Evolutionary conservation across 2,113 vertebrate genomes (phyloP).

Genomic region (Potamarius usumacintae): DNA sequence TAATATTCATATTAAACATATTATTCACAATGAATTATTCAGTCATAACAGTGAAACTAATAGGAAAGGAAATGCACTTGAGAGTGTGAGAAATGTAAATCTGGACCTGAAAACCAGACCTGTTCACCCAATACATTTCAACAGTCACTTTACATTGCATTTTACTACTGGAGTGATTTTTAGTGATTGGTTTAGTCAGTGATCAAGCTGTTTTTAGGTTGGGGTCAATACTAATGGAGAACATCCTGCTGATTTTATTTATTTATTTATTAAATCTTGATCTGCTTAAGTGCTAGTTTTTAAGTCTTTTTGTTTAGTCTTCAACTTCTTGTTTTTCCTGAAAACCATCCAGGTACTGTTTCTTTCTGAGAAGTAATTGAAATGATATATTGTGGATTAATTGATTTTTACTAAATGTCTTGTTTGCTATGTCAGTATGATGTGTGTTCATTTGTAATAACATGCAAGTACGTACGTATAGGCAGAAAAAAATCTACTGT

Average conservation of each 20-base stretch:
- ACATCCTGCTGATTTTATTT: not conserved
- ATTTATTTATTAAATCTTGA: not conserved
- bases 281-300: not conserved
- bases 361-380: not conserved
- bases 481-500: not conserved
- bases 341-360: not conserved
- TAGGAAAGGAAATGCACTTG: not conserved
- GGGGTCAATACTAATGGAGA: constrained; percentile 1
- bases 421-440: not conserved
- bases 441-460: not conserved
- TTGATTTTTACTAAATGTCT: not conserved
- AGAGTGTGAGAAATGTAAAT: not conserved
- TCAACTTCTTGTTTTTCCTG: not conserved
- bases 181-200: not conserved
- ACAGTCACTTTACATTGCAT: not conserved
- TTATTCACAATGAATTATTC: not conserved
- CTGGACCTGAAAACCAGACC: not conserved
- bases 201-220: constrained; percentile 33
- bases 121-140: not conserved
- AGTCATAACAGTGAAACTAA: not conserved
- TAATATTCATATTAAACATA: not conserved
- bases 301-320: not conserved
- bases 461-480: not conserved
- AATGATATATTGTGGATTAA: not conserved
- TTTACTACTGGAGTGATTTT: not conserved